Evolutionary conservation across 2,113 vertebrate species (phyloP), one percentile per base, ranked within the genome.

Genomic region (Cyprinodon tularosa): DNA sequence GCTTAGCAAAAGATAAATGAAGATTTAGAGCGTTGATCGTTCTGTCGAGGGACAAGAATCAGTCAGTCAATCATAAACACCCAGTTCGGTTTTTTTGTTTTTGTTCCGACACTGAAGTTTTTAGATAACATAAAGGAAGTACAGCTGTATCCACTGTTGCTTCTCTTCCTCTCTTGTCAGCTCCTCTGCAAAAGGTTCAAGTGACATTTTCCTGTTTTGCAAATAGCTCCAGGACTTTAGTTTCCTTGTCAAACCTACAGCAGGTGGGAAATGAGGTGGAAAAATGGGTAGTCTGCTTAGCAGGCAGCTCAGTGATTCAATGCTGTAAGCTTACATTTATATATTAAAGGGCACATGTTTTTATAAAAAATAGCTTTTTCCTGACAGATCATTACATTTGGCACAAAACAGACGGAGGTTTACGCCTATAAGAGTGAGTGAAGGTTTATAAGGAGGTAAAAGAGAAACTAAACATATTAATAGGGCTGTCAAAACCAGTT

Each of bases 121-220:
- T 63, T 47, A 13, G 37, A 74, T 20, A 47, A 53, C 22, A 67
- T 15, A 62, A 50, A 82, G 78, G 71, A 84, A 88, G 78, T 64
- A 12, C 37, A 3, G 65, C 69, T 65, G 44, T 17, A 61, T 66
- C 15, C 3, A 38, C 44, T 38, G 76, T 20, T 65, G 63, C 14
- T 10, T 71, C 22, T 48, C 3, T 64, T 40, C 50, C 67, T 81
- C 37, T 74, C 53, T 71, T 22, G 63, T 76, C 60, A 45, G 29
- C 44, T 17, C 42, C 48, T 64, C 71, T 85, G 83, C 36, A 64
- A 71, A 74, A 62, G 22, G 62, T 72, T 85, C 71, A 78, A 80
- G 22, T 50, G 66, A 68, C 80, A 57, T 78, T 82, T 91, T 90
- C 78, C 86, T 85, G 83, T 90, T 91, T 88, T 83, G 61, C 48